A percentile compares a stretch with the other conserved stretches of the same genome.
Conservation (phyloP, 1,140 invertebrate genomes). For the Lepidurus apus region DNA sequence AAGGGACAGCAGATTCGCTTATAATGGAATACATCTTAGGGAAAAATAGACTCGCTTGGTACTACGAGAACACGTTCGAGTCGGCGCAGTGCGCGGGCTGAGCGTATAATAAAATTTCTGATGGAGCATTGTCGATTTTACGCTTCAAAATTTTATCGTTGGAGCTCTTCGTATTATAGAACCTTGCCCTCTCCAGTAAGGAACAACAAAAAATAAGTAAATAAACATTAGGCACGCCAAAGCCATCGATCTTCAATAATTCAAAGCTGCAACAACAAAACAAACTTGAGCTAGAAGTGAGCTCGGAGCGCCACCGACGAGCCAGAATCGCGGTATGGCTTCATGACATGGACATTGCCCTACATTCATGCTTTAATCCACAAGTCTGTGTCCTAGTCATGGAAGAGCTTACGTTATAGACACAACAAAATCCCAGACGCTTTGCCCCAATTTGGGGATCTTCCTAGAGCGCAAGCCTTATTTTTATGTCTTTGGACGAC, state of each 20-base stretch:
- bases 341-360: neutral
- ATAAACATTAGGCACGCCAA: neutral
- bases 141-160: neutral
- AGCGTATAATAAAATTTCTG: neutral
- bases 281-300: no score
- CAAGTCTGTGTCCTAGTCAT: neutral
- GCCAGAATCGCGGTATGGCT: no score
- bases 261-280: neutral
- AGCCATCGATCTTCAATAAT: slow-evolving; percentile 12
- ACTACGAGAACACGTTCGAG: neutral
- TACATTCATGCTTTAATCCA: neutral
- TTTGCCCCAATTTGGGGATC: neutral
- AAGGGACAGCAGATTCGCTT: neutral
- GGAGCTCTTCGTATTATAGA: neutral
- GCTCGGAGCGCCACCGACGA: no score
- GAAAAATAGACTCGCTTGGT: neutral
- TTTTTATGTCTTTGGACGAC: neutral
- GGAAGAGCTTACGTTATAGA: neutral
- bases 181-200: neutral
- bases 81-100: neutral
- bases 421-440: neutral
- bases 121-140: slow-evolving; percentile 15
- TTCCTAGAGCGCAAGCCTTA: neutral
- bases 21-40: neutral
- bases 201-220: neutral